phyloP scores from a whole-genome alignment of 1,140 invertebrate species.

The Sesamia nonagrioides region DNA sequence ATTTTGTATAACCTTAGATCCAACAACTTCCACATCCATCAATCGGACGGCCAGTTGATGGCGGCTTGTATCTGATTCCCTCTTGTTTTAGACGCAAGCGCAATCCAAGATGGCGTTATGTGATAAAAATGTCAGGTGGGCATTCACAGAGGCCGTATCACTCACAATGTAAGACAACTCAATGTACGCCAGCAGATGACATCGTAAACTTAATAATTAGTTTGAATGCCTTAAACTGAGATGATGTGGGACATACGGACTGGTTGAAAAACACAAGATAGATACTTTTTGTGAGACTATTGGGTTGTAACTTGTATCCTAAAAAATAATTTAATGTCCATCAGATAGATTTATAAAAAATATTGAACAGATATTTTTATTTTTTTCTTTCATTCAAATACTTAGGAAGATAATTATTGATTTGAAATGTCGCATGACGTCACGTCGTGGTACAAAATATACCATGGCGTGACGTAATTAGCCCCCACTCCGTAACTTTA shows the following conservation, averaged over 20 bases:
- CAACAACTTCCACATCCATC: background rate
- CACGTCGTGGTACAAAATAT: no score
- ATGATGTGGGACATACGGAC: constrained; percentile 14
- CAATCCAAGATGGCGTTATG: constrained; percentile 46
- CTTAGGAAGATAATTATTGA: no score
- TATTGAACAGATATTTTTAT: no score
- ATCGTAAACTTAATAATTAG: constrained; percentile 63
- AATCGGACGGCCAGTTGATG: background rate
- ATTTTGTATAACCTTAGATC: background rate
- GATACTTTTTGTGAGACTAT: no score
- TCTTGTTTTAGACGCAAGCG: background rate
- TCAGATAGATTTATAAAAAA: no score
- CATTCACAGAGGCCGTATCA: constrained; percentile 45
- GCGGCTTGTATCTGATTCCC: background rate
- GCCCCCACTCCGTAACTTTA: no score
- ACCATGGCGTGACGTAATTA: no score
- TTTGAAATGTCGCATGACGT: no score
- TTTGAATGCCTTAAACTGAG: constrained; percentile 51
- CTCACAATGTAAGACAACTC: constrained; percentile 63
- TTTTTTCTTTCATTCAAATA: no score
- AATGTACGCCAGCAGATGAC: constrained; percentile 53
- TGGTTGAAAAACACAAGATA: background rate
- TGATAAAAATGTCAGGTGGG: constrained; percentile 53
- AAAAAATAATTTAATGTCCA: no score
- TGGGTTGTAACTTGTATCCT: background rate